Evolutionary conservation across 2,888 invertebrate genomes (phyloP), one percentile per base, ranked within the genome.

Genomic region (Drosophila multiciliata): DNA sequence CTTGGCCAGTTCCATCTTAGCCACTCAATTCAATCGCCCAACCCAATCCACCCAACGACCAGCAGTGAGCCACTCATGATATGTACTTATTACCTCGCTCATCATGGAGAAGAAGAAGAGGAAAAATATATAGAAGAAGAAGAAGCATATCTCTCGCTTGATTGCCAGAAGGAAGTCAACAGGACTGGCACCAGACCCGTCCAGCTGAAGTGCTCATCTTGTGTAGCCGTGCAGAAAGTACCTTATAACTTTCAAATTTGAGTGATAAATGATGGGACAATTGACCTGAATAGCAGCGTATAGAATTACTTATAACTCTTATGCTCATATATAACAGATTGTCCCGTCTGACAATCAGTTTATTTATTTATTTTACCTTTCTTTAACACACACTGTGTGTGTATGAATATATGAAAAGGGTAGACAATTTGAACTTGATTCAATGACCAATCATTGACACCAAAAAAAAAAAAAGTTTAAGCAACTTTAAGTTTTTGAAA

Each of bases 51-150:
- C 12, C 38, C 20, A 17, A 8, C n/a, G 26, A 38, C n/a, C 26
- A 26, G 32, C 42, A 57, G 42, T 57, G 32, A 57, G 42, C 15
- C 57, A 57, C 57, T 57, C 42, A 57, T 57, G 32, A 57, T 42
- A 57, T 40, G 57, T 57, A 33, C 57, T 57, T 57, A 57, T 45
- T 57, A 42, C 57, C 57, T 42, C 42, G 42, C 32, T 57, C 42
- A 57, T 15, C 12, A 33, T 12, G 17, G 6, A 26, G 2, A 7
- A 17, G 29, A 49, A 49, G 29, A 29, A 1, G 29, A 49, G 8
- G 29, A 29, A 29, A 6, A 29, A 29, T 6, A 23, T 23, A 23
- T 1, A 17, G 26, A 29, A 49, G n/a, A 29, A 12, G 38, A 38
- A 23, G 45, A 23, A 45, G 38, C 8, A 38, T 42, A 20, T 15